Base-by-base conservation (phyloP, 2,888 invertebrate species). In the Onchidella celtica region DNA sequence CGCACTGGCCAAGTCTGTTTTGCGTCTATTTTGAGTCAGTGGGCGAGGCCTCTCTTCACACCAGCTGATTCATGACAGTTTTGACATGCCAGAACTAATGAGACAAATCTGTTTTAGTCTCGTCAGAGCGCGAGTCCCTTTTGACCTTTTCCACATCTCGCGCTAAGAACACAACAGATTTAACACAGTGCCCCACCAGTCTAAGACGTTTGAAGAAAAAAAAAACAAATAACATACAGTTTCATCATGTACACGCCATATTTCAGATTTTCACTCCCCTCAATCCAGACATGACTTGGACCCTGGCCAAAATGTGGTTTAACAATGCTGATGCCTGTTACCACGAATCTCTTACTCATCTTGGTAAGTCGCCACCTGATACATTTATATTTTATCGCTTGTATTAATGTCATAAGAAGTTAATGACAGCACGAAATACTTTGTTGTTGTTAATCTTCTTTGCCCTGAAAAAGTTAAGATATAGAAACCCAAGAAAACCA, bases 291-390 rank as follows among this genome's bases (percentile, higher is more conserved):
- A 86, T 89, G 79, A 92, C 92, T 3, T 94, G 94, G 94, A 86
- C 91, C 65, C 83, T 92, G 86, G 94, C 93, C 1, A 94, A 94
- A 86, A 92, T 94, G 91, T 94, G 92, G 90, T 94, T 91, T 86
- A 94, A 93, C 87, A 92, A 92, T 70, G 92, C 92, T 0, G 94
- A 94, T 79, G 92, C 93, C 0, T 87, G 89, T 32, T 89, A 91
- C 68, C 94, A 94, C 83, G 93, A 93, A 81, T 88, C 92, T 3
- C 86, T 90, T 29, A 91, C 93, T 2, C 93, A 93, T 86, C 85
- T 93, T 70, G 92, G 92, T 91, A 88, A 36, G 82, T 72, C 29
- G 47, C 6, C 17, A 17, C 17, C n/a, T 47, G 9, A 11, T 47
- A 47, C 17, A 47, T 47, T 47, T 47, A 47, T 17, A 47, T 47